phyloP scores from a whole-genome alignment of 1,140 invertebrate genomes.

The Calliopsis andreniformis region DNA sequence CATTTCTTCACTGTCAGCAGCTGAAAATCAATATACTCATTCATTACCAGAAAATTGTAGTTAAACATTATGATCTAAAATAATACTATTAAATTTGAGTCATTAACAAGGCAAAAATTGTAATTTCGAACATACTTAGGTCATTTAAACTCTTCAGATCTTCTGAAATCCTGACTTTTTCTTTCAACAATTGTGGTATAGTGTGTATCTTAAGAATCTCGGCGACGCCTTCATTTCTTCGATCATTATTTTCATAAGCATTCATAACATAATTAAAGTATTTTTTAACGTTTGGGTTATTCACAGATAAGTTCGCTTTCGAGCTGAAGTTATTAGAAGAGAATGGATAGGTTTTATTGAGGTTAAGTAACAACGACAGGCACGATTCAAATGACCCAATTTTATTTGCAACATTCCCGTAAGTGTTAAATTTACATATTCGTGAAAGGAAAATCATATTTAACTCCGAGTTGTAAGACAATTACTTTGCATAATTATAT shows the following conservation, averaged over 20 bases:
- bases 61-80: too few species aligned
- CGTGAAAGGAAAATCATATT: slow-evolving; percentile 49
- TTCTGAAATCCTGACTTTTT: slow-evolving; percentile 74
- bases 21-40: slow-evolving; percentile 54
- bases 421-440: slow-evolving; percentile 14
- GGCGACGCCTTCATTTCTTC: slow-evolving; percentile 14
- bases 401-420: neutral
- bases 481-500: neutral
- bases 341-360: neutral
- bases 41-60: too few species aligned
- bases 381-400: neutral
- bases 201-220: slow-evolving; percentile 68
- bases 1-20: slow-evolving; percentile 82
- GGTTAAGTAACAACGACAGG: slow-evolving; percentile 24
- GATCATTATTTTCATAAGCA: slow-evolving; percentile 43
- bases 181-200: slow-evolving; percentile 73
- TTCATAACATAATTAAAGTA: slow-evolving; percentile 66
- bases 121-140: slow-evolving; percentile 74
- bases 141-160: slow-evolving; percentile 80
- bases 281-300: slow-evolving; percentile 56
- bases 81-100: too few species aligned
- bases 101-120: too few species aligned
- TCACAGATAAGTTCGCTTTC: neutral
- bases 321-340: neutral
- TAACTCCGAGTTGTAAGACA: too few species aligned